phyloP scores from a whole-genome alignment of 2,888 invertebrate genomes.

The Ctenicera cuprea region DNA sequence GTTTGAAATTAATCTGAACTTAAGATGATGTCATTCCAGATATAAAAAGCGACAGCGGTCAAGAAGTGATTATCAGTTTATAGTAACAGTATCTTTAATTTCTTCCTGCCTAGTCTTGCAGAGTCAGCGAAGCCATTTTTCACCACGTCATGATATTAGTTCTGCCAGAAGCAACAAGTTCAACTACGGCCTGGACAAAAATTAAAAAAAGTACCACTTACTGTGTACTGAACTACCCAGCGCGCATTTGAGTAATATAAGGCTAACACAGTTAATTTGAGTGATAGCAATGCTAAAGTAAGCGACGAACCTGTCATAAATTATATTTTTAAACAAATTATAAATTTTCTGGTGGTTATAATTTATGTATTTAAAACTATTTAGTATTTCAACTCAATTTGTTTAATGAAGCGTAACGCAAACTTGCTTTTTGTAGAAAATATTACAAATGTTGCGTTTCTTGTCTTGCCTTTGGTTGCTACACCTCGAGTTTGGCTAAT shows the following conservation, averaged over 20 bases:
- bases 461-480: too few species aligned
- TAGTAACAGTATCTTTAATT: conserved; percentile 15
- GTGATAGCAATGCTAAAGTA: neutral
- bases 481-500: too few species aligned
- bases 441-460: too few species aligned
- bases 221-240: neutral
- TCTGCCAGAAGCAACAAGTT: neutral
- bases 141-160: conserved; percentile 5
- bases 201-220: neutral
- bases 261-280: too few species aligned
- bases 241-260: neutral
- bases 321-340: too few species aligned
- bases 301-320: neutral
- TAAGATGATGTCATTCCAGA: conserved; percentile 9
- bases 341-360: too few species aligned
- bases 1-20: conserved; percentile 11
- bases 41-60: conserved; percentile 13
- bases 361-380: too few species aligned
- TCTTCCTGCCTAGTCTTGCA: conserved; percentile 14
- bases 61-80: conserved; percentile 19
- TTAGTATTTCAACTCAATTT: too few species aligned
- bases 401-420: too few species aligned
- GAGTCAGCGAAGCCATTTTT: conserved; percentile 6
- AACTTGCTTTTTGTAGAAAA: too few species aligned
- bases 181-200: conserved; percentile 4